Conservation (phyloP, 2,888 invertebrate species). For the Macaria liturata region DNA sequence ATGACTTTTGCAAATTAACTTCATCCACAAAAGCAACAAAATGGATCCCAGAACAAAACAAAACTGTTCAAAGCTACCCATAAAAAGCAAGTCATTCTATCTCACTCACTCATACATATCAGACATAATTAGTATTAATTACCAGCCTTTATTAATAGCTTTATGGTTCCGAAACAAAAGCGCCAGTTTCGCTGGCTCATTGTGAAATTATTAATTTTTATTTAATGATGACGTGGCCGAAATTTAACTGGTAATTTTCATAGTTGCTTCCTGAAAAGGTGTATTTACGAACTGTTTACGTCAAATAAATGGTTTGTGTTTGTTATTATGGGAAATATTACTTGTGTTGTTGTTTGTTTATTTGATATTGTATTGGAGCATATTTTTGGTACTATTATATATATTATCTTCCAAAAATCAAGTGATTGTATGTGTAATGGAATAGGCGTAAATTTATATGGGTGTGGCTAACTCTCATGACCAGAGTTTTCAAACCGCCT, state of each 20-base stretch:
- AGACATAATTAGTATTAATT: slow-evolving; percentile 72
- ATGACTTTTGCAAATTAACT: too few relatives aligned
- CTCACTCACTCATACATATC: slow-evolving; percentile 55
- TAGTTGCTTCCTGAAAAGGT: not conserved
- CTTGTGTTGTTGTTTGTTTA: too few relatives aligned
- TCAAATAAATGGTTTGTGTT: too few relatives aligned
- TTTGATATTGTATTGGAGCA: too few relatives aligned
- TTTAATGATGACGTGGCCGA: slow-evolving; percentile 35
- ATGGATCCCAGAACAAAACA: slow-evolving; percentile 1
- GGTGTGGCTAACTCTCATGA: too few relatives aligned
- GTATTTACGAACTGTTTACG: too few relatives aligned
- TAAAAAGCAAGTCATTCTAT: slow-evolving; percentile 58
- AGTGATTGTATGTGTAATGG: too few relatives aligned
- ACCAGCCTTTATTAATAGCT: slow-evolving; percentile 50
- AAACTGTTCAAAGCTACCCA: slow-evolving; percentile 11
- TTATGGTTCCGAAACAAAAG: slow-evolving; percentile 51
- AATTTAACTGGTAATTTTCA: slow-evolving; percentile 2
- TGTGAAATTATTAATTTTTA: slow-evolving; percentile 49
- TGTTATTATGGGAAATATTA: too few relatives aligned
- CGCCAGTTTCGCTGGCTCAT: slow-evolving; percentile 46
- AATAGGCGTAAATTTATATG: too few relatives aligned
- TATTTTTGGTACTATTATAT: too few relatives aligned
- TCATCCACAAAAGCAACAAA: not conserved
- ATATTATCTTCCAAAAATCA: too few relatives aligned
- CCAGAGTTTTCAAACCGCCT: too few relatives aligned